Evolutionary conservation across 2,888 invertebrate species (phyloP).

Genomic region (Orchesellides sinensis): DNA sequence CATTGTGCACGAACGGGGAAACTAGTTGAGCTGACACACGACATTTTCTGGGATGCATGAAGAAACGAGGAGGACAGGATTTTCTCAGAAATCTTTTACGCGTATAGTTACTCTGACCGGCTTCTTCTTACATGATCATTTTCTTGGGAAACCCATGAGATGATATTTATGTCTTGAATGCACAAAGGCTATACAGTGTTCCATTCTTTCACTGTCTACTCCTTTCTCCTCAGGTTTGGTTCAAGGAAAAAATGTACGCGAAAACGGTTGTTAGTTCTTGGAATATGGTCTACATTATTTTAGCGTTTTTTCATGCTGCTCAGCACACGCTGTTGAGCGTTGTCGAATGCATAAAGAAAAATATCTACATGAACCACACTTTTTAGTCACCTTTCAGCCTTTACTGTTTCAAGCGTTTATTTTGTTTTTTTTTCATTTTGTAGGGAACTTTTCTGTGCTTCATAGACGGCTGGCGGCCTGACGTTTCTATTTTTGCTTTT

Average conservation of each 20-base stretch:
- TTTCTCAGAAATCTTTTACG: too few relatives aligned
- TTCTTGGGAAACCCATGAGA: not conserved
- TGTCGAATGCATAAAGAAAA: too few relatives aligned
- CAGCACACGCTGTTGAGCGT: too few relatives aligned
- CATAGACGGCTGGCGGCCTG: too few relatives aligned
- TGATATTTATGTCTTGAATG: slow-evolving; percentile 29
- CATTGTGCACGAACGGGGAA: slow-evolving; percentile 2
- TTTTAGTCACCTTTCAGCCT: too few relatives aligned
- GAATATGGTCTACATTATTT: not conserved
- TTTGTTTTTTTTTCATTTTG: too few relatives aligned
- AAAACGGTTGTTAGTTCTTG: slow-evolving; percentile 5
- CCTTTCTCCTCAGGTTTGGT: not conserved
- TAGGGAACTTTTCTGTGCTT: too few relatives aligned
- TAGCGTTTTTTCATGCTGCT: too few relatives aligned
- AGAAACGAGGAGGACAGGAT: not conserved
- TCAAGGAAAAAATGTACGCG: not conserved
- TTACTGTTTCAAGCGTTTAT: too few relatives aligned
- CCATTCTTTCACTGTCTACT: not conserved
- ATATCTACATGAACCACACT: too few relatives aligned
- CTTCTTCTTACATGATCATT: slow-evolving; percentile 12
- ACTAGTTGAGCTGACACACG: slow-evolving; percentile 10
- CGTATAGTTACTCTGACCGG: slow-evolving; percentile 4
- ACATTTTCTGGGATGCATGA: not conserved
- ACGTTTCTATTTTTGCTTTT: too few relatives aligned
- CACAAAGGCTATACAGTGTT: not conserved